Percentiles rank a stretch among this genome's conserved stretches.
Evolutionary conservation across 2,888 invertebrate species (phyloP).

Genomic region (Himalopsyche tibetana): DNA sequence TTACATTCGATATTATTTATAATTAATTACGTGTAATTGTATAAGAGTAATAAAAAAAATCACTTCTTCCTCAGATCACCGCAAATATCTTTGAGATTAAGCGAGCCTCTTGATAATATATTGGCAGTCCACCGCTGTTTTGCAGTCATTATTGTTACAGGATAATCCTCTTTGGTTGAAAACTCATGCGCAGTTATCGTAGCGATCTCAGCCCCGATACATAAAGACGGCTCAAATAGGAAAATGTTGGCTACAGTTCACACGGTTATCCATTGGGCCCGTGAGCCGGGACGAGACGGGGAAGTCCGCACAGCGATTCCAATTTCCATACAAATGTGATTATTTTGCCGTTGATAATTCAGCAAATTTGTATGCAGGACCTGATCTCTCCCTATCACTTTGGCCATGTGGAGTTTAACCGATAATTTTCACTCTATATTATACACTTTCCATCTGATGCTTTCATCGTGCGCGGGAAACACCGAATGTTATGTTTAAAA

Average conservation of each 20-base stretch:
- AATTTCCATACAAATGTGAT: slow-evolving; percentile 60
- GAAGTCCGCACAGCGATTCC: slow-evolving; percentile 43
- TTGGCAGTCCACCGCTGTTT: too few relatives aligned
- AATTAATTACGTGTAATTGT: too few relatives aligned
- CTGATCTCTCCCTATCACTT: slow-evolving; percentile 43
- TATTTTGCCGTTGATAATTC: slow-evolving; percentile 56
- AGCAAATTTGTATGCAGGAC: slow-evolving; percentile 53
- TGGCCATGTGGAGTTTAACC: slow-evolving; percentile 23
- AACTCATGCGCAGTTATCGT: neutral
- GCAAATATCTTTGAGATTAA: too few relatives aligned
- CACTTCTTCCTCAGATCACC: too few relatives aligned
- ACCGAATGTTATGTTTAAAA: too few relatives aligned
- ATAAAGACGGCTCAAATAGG: slow-evolving; percentile 21
- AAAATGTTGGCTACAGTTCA: slow-evolving; percentile 36
- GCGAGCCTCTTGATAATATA: too few relatives aligned
- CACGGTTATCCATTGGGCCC: neutral
- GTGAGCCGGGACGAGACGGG: slow-evolving; percentile 38
- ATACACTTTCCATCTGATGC: neutral
- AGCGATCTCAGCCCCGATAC: neutral
- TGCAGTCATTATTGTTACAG: too few relatives aligned
- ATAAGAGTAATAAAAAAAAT: too few relatives aligned
- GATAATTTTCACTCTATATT: slow-evolving; percentile 36
- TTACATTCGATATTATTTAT: too few relatives aligned
- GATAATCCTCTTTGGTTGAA: neutral
- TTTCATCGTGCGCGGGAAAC: too few relatives aligned